Evolutionary conservation across 1,140 invertebrate species (phyloP).

Genomic region (Stratiolaelaps scimitus): DNA sequence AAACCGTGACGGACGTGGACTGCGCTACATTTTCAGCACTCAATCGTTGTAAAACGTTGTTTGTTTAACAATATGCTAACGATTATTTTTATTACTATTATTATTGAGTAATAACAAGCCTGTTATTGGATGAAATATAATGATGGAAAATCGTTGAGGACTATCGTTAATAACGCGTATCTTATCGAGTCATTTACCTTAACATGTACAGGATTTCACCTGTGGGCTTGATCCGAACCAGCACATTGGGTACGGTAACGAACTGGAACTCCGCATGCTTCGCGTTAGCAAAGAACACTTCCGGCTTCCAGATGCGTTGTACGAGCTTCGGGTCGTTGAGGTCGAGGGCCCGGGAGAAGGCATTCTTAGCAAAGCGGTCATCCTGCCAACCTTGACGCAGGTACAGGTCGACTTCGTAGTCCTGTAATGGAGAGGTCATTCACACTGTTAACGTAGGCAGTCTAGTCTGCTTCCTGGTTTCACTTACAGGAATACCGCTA

Average conservation of each 20-base stretch:
- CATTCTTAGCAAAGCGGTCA: conserved; percentile 44
- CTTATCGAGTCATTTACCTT: conserved; percentile 42
- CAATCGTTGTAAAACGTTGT: too few species aligned
- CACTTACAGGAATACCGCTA: too few species aligned
- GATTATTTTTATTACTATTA: too few species aligned
- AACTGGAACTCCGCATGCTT: conserved; percentile 53
- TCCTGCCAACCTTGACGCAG: conserved; percentile 49
- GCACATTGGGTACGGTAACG: conserved; percentile 53
- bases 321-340: conserved; percentile 49
- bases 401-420: conserved; percentile 51
- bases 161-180: too few species aligned
- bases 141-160: too few species aligned
- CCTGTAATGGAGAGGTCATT: conserved; percentile 39
- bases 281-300: conserved; percentile 55
- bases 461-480: too few species aligned
- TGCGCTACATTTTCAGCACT: too few species aligned
- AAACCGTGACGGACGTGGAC: too few species aligned
- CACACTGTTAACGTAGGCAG: too few species aligned
- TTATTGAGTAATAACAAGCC: too few species aligned
- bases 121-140: too few species aligned
- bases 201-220: conserved; percentile 53
- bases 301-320: conserved; percentile 52
- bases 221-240: conserved; percentile 51
- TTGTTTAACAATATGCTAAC: too few species aligned
- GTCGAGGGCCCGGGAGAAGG: conserved; percentile 45